A percentile compares a stretch with the other conserved stretches of the same genome.
Conservation (phyloP, 2,797 vertebrate genomes). For the Acipenser oxyrinchus region DNA sequence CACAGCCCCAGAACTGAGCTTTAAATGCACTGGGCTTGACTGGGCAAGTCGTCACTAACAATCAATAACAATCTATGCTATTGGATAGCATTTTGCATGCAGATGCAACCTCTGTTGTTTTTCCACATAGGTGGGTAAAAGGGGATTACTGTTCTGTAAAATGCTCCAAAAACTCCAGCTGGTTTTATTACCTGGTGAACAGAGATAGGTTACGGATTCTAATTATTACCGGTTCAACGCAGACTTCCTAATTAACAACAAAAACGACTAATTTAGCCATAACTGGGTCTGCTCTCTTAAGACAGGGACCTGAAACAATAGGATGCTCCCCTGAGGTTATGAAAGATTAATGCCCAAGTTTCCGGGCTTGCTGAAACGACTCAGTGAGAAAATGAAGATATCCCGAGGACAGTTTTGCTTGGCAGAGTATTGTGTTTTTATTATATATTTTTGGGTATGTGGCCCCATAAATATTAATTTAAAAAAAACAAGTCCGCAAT, state of each 20-base stretch:
- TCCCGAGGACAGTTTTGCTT: no score
- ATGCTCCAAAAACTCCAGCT: background rate
- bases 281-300: slow-evolving; percentile 13
- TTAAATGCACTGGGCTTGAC: no score
- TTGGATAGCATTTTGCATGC: no score
- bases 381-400: slow-evolving; percentile 7
- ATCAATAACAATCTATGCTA: no score
- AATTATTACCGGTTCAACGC: slow-evolving; percentile 17
- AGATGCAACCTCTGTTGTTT: no score
- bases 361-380: slow-evolving; percentile 12
- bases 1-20: no score
- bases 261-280: slow-evolving; percentile 15
- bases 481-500: no score
- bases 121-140: background rate
- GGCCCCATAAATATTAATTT: no score
- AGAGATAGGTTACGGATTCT: slow-evolving; percentile 16
- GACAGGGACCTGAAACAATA: background rate
- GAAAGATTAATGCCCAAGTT: slow-evolving; percentile 15
- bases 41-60: no score
- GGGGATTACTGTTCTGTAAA: slow-evolving; percentile 10
- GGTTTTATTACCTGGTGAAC: slow-evolving; percentile 12
- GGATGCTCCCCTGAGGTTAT: background rate
- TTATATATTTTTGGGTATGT: no score
- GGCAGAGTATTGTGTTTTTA: no score
- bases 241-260: slow-evolving; percentile 12